Conservation (phyloP, 53 echinoderm and acorn worm species). For the Zoroaster sp. region DNA sequence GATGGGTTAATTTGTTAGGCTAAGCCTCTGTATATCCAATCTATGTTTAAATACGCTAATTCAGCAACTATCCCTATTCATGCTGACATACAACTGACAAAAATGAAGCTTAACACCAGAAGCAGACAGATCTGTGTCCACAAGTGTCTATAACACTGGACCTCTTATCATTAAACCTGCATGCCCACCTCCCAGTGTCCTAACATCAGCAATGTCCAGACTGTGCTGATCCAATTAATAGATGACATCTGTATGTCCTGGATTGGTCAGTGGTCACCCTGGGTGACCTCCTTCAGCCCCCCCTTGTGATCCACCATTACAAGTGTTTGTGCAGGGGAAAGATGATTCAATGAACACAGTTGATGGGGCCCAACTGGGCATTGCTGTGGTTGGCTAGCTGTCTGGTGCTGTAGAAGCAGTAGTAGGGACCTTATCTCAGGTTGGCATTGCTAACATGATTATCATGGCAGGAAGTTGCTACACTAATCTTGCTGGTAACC, state of each 20-base stretch:
- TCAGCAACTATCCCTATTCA: too few species aligned
- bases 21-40: too few species aligned
- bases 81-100: too few species aligned
- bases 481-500: not conserved
- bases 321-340: not conserved
- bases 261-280: conserved; percentile 1
- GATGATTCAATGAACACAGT: not conserved
- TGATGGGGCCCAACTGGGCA: not conserved
- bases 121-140: too few species aligned
- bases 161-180: not conserved
- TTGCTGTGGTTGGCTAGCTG: not conserved
- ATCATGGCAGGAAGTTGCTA: not conserved
- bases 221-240: not conserved
- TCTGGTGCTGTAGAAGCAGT: not conserved
- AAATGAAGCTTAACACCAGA: too few species aligned
- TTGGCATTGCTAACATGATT: not conserved
- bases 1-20: too few species aligned
- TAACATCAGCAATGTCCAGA: conserved; percentile 44
- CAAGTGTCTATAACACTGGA: not conserved
- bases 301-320: not conserved
- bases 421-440: not conserved
- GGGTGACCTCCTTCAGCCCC: not conserved
- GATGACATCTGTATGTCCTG: conserved; percentile 31
- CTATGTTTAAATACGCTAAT: too few species aligned
- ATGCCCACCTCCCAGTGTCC: not conserved